Evolutionary conservation across 2,113 vertebrate species (phyloP), one percentile per base, ranked within the genome.

Genomic region (Eublepharis macularius): DNA sequence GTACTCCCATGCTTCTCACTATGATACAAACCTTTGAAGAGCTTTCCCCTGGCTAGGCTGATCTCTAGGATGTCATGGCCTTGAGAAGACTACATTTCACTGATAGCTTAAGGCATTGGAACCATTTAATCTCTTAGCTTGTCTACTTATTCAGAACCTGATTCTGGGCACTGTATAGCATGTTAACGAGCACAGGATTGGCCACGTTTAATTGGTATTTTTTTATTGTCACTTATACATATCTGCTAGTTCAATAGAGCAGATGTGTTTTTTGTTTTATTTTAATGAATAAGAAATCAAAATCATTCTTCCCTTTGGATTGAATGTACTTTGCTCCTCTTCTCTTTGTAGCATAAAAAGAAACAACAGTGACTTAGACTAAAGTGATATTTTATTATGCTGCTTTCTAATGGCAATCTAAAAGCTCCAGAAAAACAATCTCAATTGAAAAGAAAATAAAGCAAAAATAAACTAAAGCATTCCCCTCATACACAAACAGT

Each of bases 401-500:
- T 81, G 21, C 2, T 49, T 76, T 78, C 66, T 78, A 54, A 80
- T 74, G 81, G 43, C 47, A 88, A 73, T 13, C 79, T 2, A 72
- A 84, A 73, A 79, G 34, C 7, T 24, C 47, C 70, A 54, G 19
- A 63, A 17, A 86, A 79, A 32, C 51, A 87, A 89, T 29, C 66
- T 9, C 79, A 65, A n/a, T n/a, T 49, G 54, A 79, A 86, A 91
- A 80, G 85, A 91, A 75, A 45, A 88, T 83, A 90, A 89, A 86
- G 26, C 13, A 69, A 68, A n/a, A 11, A 75, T 41, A 3, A 63
- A 85, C 73, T 24, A 47, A 6, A 85, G 84, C 72, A 85, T 69
- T 34, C 32, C 32, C n/a, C 66, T 16, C 39, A 73, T 24, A 43
- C 21, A 26, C 69, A 72, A 36, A 41, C 0, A 39, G 14, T 19